Percentiles rank a stretch among this genome's conserved stretches.
These are phyloP conservation scores for Carpatolechia fugitivella DNA, from an alignment of 2,888 invertebrate species.

Conservation along the genomic window DNA sequence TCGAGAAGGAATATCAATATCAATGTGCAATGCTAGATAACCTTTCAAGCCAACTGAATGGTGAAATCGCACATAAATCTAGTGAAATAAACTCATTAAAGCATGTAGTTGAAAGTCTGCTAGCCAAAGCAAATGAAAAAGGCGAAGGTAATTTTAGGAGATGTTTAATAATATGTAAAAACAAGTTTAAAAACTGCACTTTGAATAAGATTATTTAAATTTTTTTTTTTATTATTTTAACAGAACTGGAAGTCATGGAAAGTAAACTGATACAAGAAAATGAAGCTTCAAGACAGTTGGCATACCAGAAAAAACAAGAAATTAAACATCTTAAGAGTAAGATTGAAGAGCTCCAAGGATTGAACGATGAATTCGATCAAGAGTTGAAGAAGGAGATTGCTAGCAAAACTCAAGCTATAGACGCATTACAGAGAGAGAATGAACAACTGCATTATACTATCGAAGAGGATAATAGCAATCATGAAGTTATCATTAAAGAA, in stretches of 20 bases:
- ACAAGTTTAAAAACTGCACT: background rate
- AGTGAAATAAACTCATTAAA: slow-evolving; percentile 27
- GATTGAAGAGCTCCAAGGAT: slow-evolving; percentile 29
- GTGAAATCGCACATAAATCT: slow-evolving; percentile 33
- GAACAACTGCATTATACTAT: slow-evolving; percentile 44
- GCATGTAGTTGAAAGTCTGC: slow-evolving; percentile 8
- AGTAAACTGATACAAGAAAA: slow-evolving; percentile 25
- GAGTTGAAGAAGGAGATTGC: slow-evolving; percentile 36
- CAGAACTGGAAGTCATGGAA: slow-evolving; percentile 34
- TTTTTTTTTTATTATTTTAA: slow-evolving; percentile 23
- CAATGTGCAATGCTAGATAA: slow-evolving; percentile 33
- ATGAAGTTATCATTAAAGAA: slow-evolving; percentile 43
- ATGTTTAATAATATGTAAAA: background rate
- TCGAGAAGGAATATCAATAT: slow-evolving; percentile 41
- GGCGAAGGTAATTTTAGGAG: background rate
- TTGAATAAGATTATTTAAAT: background rate
- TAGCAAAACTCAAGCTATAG: slow-evolving; percentile 32
- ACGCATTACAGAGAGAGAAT: slow-evolving; percentile 43
- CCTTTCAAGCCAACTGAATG: slow-evolving; percentile 30
- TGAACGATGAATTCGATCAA: slow-evolving; percentile 33
- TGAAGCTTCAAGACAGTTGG: slow-evolving; percentile 26
- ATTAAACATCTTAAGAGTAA: slow-evolving; percentile 30
- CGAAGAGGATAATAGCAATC: slow-evolving; percentile 45
- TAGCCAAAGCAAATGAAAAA: background rate
- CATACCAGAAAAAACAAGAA: slow-evolving; percentile 30